Base-by-base conservation (phyloP, 2,888 invertebrate genomes). In the Cryptus viduatorius region DNA sequence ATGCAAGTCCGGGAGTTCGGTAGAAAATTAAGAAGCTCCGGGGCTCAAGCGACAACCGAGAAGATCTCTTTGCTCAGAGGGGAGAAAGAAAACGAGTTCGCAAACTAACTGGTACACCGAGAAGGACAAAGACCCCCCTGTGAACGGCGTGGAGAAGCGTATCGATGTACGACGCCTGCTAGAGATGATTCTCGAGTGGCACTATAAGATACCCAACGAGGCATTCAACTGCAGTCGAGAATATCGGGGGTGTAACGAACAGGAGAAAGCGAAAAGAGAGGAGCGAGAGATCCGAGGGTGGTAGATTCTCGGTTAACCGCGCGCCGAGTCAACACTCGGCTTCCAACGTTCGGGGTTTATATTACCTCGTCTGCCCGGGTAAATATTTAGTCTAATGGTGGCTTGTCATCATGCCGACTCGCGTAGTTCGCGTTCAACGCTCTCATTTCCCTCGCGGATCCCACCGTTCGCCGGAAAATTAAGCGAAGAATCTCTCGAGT, bases 361-460 rank as follows among this genome's bases (percentile, higher is more conserved):
- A 84, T 84, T 78, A 85, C 79, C 75, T 48, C 72, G 72, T 77
- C 4, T 8, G 59, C 56, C 61, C 75, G 81, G 68, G 86, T 81
- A 86, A 86, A 86, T 86, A 86, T 86, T 86, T 86, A 85, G 83
- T 82, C 82, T 85, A 79, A 86, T 81, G 75, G 44, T 72, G 72
- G 69, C 78, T 82, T 82, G 82, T 82, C 82, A 73, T 78, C 82
- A 71, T 84, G 19, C 64, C 71, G 65, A 79, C 73, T 42, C 61
- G 72, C 67, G 56, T 24, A 24, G 24, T 59, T 64, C 37, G 77
- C 68, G 50, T 53, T 76, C 78, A 31, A 14, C 67, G 56, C 29
- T 44, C 61, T 72, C 76, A 80, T 76, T 61, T 59, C 19, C 50
- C 67, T 61, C 67, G 48, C 46, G 12, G 24, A 24, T 37, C 29